Evolutionary conservation across 2,888 invertebrate genomes (phyloP), one percentile per base, ranked within the genome.

Genomic region (Philaethria dido): DNA sequence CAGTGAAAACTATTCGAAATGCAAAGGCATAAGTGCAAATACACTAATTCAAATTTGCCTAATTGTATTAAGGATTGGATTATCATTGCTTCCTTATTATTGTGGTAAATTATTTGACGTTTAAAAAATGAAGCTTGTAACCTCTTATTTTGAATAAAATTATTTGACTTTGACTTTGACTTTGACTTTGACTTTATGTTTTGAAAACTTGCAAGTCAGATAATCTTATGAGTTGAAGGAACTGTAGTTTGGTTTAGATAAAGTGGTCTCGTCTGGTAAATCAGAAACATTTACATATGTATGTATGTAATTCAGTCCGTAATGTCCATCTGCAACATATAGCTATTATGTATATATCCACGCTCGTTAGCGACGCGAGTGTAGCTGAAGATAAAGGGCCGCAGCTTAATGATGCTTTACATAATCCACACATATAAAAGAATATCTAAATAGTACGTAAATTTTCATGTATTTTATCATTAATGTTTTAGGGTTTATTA

Each of bases 321-420:
- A 57, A 57, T 57, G 57, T 57, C 57, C 57, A 42, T 57, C 57
- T 57, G 14, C 39, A 39, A 39, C 39, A 39, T 42, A 57, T n/a
- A 39, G 20, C 8, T 22, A 42, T 57, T 42, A 52, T 29, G 29
- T 29, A 52, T 50, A 29, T 52, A 33, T 16, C 16, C 52, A 29
- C 0, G 52, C 52, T 39, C 57, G 57, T 22, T 57, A 57, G 42
- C 42, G 39, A 22, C 57, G 36, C 55, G 57, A 57, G 42, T 57
- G 42, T 5, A n/a, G 39, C 57, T 22, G 9, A 42, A 57, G 57
- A 57, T 57, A 57, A 57, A 57, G 57, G 57, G 39, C 42, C 39
- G 0, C 2, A 42, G 57, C 42, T 57, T 57, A 57, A 57, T 57
- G 42, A 22, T 57, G 42, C 57, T 57, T 42, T 22, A 42, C 55